Base-by-base conservation (phyloP, 2,888 invertebrate species). In the Oxycera nigricornis region DNA sequence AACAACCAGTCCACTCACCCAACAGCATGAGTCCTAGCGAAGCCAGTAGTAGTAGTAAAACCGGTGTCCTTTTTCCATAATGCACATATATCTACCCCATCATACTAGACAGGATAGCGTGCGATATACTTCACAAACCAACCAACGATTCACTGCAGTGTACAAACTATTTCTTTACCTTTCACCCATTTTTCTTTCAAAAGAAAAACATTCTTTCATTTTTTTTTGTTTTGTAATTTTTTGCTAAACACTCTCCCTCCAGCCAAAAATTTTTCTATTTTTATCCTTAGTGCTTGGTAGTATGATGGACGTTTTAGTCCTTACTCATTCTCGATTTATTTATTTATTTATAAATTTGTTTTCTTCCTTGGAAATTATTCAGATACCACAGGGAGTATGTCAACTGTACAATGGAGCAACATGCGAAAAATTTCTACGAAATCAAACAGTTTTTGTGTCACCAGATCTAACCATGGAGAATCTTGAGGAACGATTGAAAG, bases 381-480 rank as follows among this genome's bases (percentile, higher is more conserved):
- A 76, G 76, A 68, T 82, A 73, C 82, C 81, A n/a, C 76, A 82
- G 24, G 85, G 85, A 20, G 83, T 92, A 79, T 92, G 92, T 80
- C 92, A 97, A 87, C 86, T 91, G 28, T 97, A 97, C 85, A 87
- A 89, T 72, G 97, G 97, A 1, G 89, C 88, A 76, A 91, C 91
- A 6, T 98, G 98, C 85, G 89, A 89, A 72, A 88, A 90, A 74
- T 93, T 91, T 83, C 88, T 97, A 73, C 90, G 90, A 76, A 93
- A 93, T 79, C 90, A 92, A 79, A 92, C 91, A 80, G 94, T 98
- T 61, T 97, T 94, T 82, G 93, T 97, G 78, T 93, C 93, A 52
- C 92, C 92, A 76, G 90, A 92, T 62, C 89, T 90, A 77, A 92
- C 93, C 0, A 94, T 96, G 83, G 87, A 88, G 72, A 88, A 88